phyloP scores from a whole-genome alignment of 2,113 vertebrate species.

The Mirounga angustirostris region DNA sequence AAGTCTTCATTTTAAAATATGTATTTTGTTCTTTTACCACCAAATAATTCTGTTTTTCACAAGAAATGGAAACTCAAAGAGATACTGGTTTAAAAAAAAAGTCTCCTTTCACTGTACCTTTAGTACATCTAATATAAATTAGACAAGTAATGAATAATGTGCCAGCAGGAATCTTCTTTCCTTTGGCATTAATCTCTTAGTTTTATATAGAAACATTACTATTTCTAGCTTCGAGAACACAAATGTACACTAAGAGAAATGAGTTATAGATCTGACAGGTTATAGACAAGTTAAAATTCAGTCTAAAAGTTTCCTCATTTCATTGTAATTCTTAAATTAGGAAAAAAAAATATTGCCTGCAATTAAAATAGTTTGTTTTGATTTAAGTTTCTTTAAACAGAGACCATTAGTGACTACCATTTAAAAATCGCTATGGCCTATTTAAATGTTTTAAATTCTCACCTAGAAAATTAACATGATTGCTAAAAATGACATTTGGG shows the following conservation, averaged over 20 bases:
- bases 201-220: slow-evolving; percentile 66
- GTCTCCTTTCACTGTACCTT: not conserved
- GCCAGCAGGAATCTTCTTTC: slow-evolving; percentile 63
- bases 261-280: slow-evolving; percentile 52
- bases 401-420: not conserved
- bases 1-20: not conserved
- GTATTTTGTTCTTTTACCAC: not conserved
- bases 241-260: slow-evolving; percentile 65
- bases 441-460: slow-evolving; percentile 48
- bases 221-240: slow-evolving; percentile 61
- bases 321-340: slow-evolving; percentile 14
- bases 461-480: not conserved
- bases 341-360: slow-evolving; percentile 16
- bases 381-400: slow-evolving; percentile 18
- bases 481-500: not conserved
- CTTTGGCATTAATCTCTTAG: slow-evolving; percentile 75
- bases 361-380: slow-evolving; percentile 23
- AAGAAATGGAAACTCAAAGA: slow-evolving; percentile 51
- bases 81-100: not conserved
- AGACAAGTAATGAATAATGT: slow-evolving; percentile 70
- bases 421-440: not conserved
- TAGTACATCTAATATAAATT: slow-evolving; percentile 72
- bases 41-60: slow-evolving; percentile 1
- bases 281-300: slow-evolving; percentile 20
- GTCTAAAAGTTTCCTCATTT: not conserved